Evolutionary conservation across 1,140 invertebrate genomes (phyloP).

Genomic region (Calliphora vicina): DNA sequence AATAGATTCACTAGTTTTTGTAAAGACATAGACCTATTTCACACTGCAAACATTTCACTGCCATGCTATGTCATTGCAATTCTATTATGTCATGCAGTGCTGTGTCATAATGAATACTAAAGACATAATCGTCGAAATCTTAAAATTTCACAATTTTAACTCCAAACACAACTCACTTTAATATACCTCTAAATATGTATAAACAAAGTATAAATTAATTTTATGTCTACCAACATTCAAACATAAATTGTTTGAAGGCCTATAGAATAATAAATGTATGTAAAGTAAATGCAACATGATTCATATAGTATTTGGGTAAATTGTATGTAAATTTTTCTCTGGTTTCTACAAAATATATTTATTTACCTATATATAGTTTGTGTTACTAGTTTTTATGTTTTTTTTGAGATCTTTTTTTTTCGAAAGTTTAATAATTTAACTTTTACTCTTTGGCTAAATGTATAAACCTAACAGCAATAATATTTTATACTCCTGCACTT

Average conservation of each 20-base stretch:
- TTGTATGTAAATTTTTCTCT: neutral
- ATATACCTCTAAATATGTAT: too few relatives aligned
- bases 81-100: too few relatives aligned
- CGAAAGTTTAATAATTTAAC: conserved; percentile 1
- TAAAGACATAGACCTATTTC: too few relatives aligned
- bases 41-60: too few relatives aligned
- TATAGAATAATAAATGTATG: neutral
- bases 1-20: too few relatives aligned
- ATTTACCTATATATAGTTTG: too few relatives aligned
- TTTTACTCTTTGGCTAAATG: neutral
- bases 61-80: too few relatives aligned
- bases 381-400: too few relatives aligned
- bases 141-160: too few relatives aligned
- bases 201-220: neutral
- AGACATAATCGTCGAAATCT: too few relatives aligned
- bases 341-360: neutral
- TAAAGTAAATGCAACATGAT: neutral
- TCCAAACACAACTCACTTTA: too few relatives aligned
- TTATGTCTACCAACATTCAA: neutral
- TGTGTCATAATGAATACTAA: too few relatives aligned
- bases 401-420: neutral
- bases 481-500: neutral
- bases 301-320: neutral
- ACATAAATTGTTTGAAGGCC: neutral
- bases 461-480: neutral